Base-by-base conservation (phyloP, 2,113 vertebrate genomes). In the Ictalurus furcatus region DNA sequence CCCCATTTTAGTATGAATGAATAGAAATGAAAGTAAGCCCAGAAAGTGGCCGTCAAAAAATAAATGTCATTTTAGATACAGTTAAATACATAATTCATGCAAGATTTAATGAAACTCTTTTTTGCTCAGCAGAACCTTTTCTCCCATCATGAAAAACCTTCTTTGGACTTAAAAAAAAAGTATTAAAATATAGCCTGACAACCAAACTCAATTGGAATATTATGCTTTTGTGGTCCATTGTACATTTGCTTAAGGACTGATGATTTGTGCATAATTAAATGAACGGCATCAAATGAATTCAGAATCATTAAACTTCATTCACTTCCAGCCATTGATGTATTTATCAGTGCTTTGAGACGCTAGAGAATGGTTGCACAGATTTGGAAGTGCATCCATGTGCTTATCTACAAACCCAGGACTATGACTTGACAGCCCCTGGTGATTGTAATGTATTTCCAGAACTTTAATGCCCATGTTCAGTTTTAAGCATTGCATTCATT, bases 71-170 rank as follows among this genome's bases (percentile, higher is more conserved):
- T 69, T 52, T 85, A 69, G 44, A 85, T 12, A 69, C 28, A 85
- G 54, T 85, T 52, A 69, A 69, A 52, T 52, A 21, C 7, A 52
- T 52, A 52, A 85, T 52, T 54, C 28, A 54, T 54, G 19, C 28
- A 56, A 56, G 28, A 56, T 17, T 56, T 19, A 56, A 80, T 30
- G 52, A 19, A 80, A 58, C 21, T 74, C n/a, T 56, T 85, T 69
- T 37, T 73, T 34, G 48, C n/a, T 85, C 63, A 71, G 67, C 17
- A 85, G 67, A 85, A 85, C 48, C 25, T 56, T 85, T 71, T 71
- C 16, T 58, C 21, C 48, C n/a, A n/a, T 58, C 13, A 56, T 58
- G 11, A 73, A 73, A 85, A 71, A 34, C 4, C 16, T 84, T 65
- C 23, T 16, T 65, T 67, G 37, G 13, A n/a, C 14, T 19, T 54